phyloP scores from a whole-genome alignment of 2,113 vertebrate species.

The Brachypteracias leptosomus region DNA sequence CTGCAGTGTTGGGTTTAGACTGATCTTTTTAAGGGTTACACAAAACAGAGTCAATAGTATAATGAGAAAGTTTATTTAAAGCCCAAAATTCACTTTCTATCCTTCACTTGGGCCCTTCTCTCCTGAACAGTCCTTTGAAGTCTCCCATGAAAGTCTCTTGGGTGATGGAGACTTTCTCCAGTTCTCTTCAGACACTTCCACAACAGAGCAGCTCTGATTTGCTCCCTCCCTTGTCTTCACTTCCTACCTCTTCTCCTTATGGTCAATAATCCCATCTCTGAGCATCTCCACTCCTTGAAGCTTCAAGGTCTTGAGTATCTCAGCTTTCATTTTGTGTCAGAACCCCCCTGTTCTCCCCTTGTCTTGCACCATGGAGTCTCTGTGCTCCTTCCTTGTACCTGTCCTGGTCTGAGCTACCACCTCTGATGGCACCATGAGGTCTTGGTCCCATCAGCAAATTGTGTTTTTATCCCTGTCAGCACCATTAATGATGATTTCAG shows the following conservation, averaged over 20 bases:
- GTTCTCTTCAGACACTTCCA: background rate
- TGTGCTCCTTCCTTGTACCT: background rate
- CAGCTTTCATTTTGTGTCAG: background rate
- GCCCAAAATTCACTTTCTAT: background rate
- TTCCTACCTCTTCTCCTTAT: background rate
- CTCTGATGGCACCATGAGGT: background rate
- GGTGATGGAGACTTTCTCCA: background rate
- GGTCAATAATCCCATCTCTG: background rate
- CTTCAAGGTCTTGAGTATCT: no score
- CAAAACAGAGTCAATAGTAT: background rate
- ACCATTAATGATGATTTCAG: fast-evolving
- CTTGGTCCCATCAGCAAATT: background rate
- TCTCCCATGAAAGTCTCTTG: fast-evolving
- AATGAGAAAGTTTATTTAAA: background rate
- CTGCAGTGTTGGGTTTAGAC: background rate
- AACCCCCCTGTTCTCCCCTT: background rate
- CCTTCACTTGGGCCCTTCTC: background rate
- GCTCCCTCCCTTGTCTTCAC: background rate
- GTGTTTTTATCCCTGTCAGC: background rate
- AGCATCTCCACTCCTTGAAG: background rate
- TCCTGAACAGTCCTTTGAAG: background rate
- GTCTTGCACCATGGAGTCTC: background rate
- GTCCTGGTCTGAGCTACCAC: background rate
- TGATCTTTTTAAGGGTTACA: background rate
- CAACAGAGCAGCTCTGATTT: background rate